Conservation (phyloP, 2,888 invertebrate genomes). For the Trypoxylon attenuatum region DNA sequence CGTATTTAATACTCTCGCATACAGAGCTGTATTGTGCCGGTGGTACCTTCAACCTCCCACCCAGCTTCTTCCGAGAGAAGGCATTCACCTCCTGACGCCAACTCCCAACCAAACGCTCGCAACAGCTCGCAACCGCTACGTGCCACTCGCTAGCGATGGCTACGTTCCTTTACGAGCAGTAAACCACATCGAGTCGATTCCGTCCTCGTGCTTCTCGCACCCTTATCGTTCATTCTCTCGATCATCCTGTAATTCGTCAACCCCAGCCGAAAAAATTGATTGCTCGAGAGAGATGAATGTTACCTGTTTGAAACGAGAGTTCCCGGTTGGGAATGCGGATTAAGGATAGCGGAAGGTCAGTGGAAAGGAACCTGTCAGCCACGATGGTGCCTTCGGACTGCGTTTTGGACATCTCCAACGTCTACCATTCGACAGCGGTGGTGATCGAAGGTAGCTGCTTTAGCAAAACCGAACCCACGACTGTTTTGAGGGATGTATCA, state of each 20-base stretch:
- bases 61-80: slow-evolving; percentile 56
- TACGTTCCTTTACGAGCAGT: not conserved
- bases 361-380: too few relatives aligned
- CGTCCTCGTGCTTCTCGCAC: too few relatives aligned
- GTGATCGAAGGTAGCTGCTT: slow-evolving; percentile 66
- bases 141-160: slow-evolving; percentile 18
- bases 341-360: too few relatives aligned
- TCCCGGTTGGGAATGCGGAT: not conserved
- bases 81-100: slow-evolving; percentile 67
- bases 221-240: too few relatives aligned
- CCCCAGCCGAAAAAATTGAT: too few relatives aligned
- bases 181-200: not conserved
- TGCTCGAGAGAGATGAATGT: not conserved
- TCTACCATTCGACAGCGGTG: slow-evolving; percentile 82
- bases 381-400: slow-evolving; percentile 89
- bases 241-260: too few relatives aligned
- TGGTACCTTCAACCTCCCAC: slow-evolving; percentile 51
- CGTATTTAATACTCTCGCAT: too few relatives aligned
- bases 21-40: too few relatives aligned
- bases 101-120: slow-evolving; percentile 46
- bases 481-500: slow-evolving; percentile 94
- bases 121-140: slow-evolving; percentile 40
- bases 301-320: too few relatives aligned
- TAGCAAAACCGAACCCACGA: slow-evolving; percentile 70
- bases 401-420: slow-evolving; percentile 89